Base-by-base conservation (phyloP, 2,888 invertebrate species). In the Anaspis maculata region DNA sequence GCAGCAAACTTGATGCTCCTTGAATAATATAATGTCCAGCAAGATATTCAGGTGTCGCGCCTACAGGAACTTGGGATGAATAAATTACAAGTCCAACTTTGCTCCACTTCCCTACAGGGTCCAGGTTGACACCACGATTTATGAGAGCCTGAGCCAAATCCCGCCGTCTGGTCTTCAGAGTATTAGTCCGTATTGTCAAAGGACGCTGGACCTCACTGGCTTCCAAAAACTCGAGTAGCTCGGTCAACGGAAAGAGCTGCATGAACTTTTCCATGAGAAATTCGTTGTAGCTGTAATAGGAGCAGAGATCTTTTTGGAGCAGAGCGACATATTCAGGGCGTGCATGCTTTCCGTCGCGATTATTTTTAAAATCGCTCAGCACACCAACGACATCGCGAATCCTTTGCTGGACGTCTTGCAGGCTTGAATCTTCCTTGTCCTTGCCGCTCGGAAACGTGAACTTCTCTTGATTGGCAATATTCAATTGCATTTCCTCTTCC, bases 81-180 rank as follows among this genome's bases (percentile, higher is more conserved):
- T 92, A 99, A 5, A 99, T 77, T 2, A 98, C 94, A 16, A 99
- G 71, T 7, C 98, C 98, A 12, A 96, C 90, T 71, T 95, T 97
- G 27, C 94, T 91, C 98, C 98, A 99, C 64, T 95, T 91, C 3
- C 95, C 97, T 34, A 98, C 77, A 1, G 97, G 96, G 69, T 99
- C 97, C 43, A 99, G 74, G 71, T 99, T 98, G 0, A 97, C 94
- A 13, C 98, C 98, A 54, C 97, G 76, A 57, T 89, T 89, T 33
- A 98, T 98, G 24, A 99, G 70, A 9, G 92, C 84, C 56, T 91
- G 91, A 3, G 96, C 96, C 37, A 97, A 72, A 66, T 96, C 95
- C 36, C 92, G 73, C 45, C 96, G 71, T 32, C 97, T 74, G 0
- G 87, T 86, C 68, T 96, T 98, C 21, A 99, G 70, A 32, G 89